phyloP scores from a whole-genome alignment of 30 jellyfish, hydroid and myxozoan species.

The Mastigias papua region DNA sequence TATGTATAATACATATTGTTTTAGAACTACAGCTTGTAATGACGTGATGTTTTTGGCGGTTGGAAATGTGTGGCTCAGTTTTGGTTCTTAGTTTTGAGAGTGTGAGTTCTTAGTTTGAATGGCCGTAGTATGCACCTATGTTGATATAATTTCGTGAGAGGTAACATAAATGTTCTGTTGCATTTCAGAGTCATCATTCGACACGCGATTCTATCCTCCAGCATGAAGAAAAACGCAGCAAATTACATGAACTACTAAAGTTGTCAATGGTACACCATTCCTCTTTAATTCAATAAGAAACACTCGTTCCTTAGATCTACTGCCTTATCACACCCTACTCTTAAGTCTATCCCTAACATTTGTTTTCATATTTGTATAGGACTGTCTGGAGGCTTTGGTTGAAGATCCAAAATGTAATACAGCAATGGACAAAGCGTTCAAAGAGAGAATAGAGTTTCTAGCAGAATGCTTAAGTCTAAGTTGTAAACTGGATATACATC shows the following conservation, averaged over 20 bases:
- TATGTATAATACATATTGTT: too few relatives aligned
- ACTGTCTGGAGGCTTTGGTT: slow-evolving; percentile 8
- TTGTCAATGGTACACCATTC: slow-evolving; percentile 30
- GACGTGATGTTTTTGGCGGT: too few relatives aligned
- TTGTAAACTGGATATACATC: slow-evolving; percentile 25
- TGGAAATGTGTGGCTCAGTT: too few relatives aligned
- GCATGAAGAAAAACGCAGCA: slow-evolving; percentile 16
- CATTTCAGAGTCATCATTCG: slow-evolving; percentile 9
- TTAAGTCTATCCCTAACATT: not conserved
- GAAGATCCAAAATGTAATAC: not conserved
- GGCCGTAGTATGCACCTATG: too few relatives aligned
- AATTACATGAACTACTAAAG: slow-evolving; percentile 18
- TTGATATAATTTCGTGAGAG: too few relatives aligned
- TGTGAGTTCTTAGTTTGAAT: too few relatives aligned
- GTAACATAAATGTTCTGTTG: not conserved
- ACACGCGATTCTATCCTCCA: slow-evolving; percentile 44
- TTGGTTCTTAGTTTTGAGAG: too few relatives aligned
- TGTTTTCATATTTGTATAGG: not conserved
- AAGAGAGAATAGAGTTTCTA: slow-evolving; percentile 18
- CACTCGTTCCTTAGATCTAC: too few relatives aligned
- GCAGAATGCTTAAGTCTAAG: slow-evolving; percentile 9
- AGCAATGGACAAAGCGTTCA: not conserved
- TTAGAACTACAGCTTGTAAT: too few relatives aligned
- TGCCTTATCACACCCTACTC: too few relatives aligned
- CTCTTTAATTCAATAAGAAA: not conserved